Conservation (phyloP, 1,140 invertebrate species). For the Drosophila bocki region DNA sequence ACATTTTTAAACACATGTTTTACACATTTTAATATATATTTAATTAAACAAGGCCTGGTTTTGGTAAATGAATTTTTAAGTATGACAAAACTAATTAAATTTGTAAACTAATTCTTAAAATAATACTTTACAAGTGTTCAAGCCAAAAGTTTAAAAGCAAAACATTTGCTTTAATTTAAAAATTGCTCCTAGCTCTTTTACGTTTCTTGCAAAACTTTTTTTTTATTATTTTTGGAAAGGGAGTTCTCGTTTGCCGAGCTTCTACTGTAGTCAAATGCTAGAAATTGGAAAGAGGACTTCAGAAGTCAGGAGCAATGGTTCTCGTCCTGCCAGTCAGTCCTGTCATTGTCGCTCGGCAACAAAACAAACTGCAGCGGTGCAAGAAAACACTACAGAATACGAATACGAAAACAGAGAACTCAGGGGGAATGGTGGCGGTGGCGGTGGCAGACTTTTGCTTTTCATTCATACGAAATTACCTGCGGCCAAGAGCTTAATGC, state of each 20-base stretch:
- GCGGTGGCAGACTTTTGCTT: slow-evolving; percentile 69
- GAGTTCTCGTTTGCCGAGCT: background rate
- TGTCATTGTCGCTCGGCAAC: slow-evolving; percentile 50
- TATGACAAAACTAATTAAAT: too few relatives aligned
- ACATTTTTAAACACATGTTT: background rate
- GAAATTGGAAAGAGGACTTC: slow-evolving; percentile 13
- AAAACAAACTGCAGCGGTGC: slow-evolving; percentile 58
- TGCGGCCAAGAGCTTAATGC: slow-evolving; percentile 83
- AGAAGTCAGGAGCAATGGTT: slow-evolving; percentile 7
- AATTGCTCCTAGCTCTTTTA: too few relatives aligned
- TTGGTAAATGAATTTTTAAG: background rate
- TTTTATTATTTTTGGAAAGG: background rate
- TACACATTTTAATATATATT: background rate
- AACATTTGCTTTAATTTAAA: too few relatives aligned
- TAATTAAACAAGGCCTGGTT: background rate
- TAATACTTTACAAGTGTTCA: too few relatives aligned
- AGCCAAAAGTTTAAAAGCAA: background rate
- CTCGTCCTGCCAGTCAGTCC: slow-evolving; percentile 24
- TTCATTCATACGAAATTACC: slow-evolving; percentile 84
- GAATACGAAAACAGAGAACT: slow-evolving; percentile 42
- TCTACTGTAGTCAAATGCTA: slow-evolving; percentile 32
- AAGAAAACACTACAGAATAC: slow-evolving; percentile 59
- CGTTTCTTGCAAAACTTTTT: background rate
- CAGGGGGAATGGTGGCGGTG: background rate
- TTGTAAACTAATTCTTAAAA: background rate